Percentiles rank a stretch among this genome's conserved stretches.
phyloP scores from a whole-genome alignment of 2,888 invertebrate species.

The Drosophila merina region DNA sequence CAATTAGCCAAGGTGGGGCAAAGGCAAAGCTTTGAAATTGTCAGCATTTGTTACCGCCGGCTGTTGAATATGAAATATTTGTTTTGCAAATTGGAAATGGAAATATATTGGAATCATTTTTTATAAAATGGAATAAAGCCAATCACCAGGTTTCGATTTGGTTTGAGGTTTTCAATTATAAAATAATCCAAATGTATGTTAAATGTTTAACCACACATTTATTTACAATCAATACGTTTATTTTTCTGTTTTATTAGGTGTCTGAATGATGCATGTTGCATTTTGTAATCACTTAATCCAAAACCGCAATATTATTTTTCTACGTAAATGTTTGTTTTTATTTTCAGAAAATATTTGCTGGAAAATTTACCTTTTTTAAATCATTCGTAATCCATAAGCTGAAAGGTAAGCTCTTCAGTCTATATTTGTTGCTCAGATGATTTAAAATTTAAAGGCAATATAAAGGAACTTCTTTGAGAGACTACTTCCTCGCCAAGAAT shows the following conservation, averaged over 20 bases:
- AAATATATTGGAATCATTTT: slow-evolving; percentile 31
- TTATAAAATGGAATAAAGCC: not conserved
- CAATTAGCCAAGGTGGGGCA: slow-evolving; percentile 21
- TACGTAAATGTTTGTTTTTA: too few relatives aligned
- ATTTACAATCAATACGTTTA: too few relatives aligned
- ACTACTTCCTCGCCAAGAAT: not conserved
- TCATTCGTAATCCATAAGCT: too few relatives aligned
- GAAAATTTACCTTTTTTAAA: not conserved
- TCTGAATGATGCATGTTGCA: too few relatives aligned
- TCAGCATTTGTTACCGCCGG: slow-evolving; percentile 15
- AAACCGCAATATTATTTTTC: too few relatives aligned
- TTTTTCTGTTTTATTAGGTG: too few relatives aligned
- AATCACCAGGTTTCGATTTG: not conserved
- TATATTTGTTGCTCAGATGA: not conserved
- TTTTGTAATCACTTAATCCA: too few relatives aligned
- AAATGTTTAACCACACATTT: too few relatives aligned
- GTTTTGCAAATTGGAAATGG: slow-evolving; percentile 28
- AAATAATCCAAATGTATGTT: too few relatives aligned
- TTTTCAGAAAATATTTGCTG: too few relatives aligned
- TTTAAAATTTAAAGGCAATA: not conserved
- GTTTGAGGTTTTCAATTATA: too few relatives aligned
- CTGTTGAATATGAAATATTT: slow-evolving; percentile 10
- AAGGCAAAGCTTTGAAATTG: not conserved
- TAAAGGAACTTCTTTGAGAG: not conserved
- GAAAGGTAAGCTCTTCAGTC: not conserved